Base-by-base conservation (phyloP, 1,140 invertebrate species). In the Lineus longissimus region DNA sequence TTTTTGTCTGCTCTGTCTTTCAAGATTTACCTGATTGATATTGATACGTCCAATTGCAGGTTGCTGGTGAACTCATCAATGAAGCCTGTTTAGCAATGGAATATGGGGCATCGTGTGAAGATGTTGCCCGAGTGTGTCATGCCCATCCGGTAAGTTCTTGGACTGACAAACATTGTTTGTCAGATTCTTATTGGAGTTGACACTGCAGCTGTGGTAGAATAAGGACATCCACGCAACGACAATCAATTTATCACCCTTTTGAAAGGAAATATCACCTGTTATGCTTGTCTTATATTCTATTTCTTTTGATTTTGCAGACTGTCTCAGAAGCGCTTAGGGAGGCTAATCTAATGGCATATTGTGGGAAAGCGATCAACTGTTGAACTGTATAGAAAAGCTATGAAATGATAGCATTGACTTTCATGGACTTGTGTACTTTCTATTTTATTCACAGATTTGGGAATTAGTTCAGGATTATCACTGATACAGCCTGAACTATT, bases 21-120 rank as follows among this genome's bases (percentile, higher is more conserved):
- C n/a, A n/a, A n/a, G n/a, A n/a, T n/a, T n/a, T n/a, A n/a, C n/a
- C n/a, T n/a, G n/a, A n/a, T n/a, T n/a, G 25, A 19, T 30, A 22
- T 25, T 67, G 31, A 27, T 58, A 63, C 19, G 63, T 66, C 29
- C 62, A 65, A 66, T 77, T 80, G 47, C 70, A 87, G 86, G 87
- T 87, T 71, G 96, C 92, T 68, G 96, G 96, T 62, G 97, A 99
- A 84, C 83, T 99, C 67, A 86, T 99, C 70, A 98, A 97, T 78
- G 97, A 99, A 83, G 95, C 95, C 55, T 93, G 93, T 23, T 85
- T 99, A 69, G 97, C 96, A 2, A 94, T 99, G 88, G 97, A 99
- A 84, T 99, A 99, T 81, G 97, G 97, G 67, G 97, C 97, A 9
- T 93, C 95, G 0, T 93, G 93, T 71, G 97, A 99, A 84, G 97